Evolutionary conservation across 35 echinoderm and acorn worm species (phyloP).

Genomic region (Nesometra sesokonis): DNA sequence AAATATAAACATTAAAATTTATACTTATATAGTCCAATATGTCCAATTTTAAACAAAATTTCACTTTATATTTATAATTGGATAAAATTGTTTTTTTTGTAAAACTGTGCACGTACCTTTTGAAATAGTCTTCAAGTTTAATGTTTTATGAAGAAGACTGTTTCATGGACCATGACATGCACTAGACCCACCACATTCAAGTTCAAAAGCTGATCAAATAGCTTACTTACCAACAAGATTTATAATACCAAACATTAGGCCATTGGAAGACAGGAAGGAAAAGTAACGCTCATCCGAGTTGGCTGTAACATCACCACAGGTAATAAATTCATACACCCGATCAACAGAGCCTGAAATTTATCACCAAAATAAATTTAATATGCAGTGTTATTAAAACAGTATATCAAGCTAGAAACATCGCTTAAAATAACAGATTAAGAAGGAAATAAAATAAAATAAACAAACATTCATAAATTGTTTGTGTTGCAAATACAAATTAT

Average conservation of each 20-base stretch:
- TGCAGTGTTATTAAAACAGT: not conserved
- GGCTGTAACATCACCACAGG: constrained; percentile 47
- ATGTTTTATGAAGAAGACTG: too few relatives aligned
- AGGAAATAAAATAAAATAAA: not conserved
- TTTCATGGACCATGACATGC: too few relatives aligned
- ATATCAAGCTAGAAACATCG: not conserved
- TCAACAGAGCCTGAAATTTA: constrained; percentile 41
- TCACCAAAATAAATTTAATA: not conserved
- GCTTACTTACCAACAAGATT: constrained; percentile 79
- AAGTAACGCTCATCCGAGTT: constrained; percentile 60
- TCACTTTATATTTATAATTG: too few relatives aligned
- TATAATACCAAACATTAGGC: constrained; percentile 84
- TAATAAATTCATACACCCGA: constrained; percentile 41
- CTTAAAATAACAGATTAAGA: not conserved
- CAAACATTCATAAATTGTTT: not conserved
- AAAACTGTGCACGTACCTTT: too few relatives aligned
- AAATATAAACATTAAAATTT: too few relatives aligned
- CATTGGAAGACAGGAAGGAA: constrained; percentile 59
- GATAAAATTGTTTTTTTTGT: too few relatives aligned
- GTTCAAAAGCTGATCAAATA: too few relatives aligned
- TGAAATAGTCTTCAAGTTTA: too few relatives aligned
- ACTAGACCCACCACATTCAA: too few relatives aligned
- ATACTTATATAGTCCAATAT: too few relatives aligned
- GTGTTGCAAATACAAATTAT: too few relatives aligned
- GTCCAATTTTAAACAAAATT: too few relatives aligned